Conservation (phyloP, 2,113 vertebrate species). For the Mesitornis unicolor region DNA sequence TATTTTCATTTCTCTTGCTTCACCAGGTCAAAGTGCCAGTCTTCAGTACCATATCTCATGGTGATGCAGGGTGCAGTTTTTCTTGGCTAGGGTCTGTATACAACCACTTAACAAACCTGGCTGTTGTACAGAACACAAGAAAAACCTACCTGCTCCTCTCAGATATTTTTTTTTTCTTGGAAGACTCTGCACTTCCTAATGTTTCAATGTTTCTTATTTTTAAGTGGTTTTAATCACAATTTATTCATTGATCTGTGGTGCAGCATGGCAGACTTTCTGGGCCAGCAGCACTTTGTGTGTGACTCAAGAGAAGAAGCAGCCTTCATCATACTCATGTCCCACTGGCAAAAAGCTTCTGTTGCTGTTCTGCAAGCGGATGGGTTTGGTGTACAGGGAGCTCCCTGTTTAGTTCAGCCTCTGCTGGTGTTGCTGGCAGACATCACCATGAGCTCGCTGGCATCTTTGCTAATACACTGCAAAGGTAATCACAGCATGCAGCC, state of each 20-base stretch:
- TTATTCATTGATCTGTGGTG: background rate
- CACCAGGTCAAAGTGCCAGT: background rate
- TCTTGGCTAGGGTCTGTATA: background rate
- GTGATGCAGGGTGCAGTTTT: background rate
- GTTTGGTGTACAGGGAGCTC: background rate
- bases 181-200: background rate
- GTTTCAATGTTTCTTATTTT: background rate
- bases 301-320: background rate
- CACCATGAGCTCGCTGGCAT: background rate
- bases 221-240: background rate
- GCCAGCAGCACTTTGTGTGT: background rate
- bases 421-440: background rate
- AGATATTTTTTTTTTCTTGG: background rate
- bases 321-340: background rate
- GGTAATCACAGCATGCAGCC: background rate
- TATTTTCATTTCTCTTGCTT: background rate
- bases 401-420: background rate
- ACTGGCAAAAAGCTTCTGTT: background rate
- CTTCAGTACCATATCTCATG: background rate
- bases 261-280: background rate
- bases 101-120: background rate
- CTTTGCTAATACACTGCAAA: background rate
- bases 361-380: accelerated
- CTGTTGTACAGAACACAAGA: background rate
- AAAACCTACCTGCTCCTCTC: background rate